These are phyloP conservation scores for Serrognathus titanus DNA, from an alignment of 2,888 invertebrate genomes.

Conservation along the genomic window DNA sequence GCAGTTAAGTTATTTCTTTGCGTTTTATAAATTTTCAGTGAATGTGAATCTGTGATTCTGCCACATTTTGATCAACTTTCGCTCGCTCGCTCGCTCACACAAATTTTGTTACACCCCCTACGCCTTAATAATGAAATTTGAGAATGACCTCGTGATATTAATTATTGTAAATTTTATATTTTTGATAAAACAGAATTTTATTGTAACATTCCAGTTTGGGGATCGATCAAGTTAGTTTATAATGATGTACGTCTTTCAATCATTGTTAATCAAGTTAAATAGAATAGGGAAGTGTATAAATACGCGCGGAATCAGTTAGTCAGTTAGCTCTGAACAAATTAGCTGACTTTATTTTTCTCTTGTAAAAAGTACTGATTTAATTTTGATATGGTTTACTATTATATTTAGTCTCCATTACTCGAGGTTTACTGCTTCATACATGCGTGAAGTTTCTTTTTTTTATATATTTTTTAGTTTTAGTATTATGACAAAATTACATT, in stretches of 20 bases:
- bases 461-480: constrained; percentile 24
- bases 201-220: constrained; percentile 11
- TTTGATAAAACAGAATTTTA: constrained; percentile 7
- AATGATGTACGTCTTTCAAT: constrained; percentile 28
- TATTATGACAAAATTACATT: constrained; percentile 27
- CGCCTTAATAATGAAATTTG: not conserved
- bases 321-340: not conserved
- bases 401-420: constrained; percentile 25
- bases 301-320: not conserved
- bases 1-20: too few species aligned
- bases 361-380: constrained; percentile 49
- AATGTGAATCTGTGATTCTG: constrained; percentile 40
- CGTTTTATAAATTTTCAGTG: not conserved
- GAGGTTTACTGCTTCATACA: constrained; percentile 16
- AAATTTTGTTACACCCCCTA: not conserved
- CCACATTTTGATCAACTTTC: constrained; percentile 16
- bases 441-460: constrained; percentile 17
- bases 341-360: constrained; percentile 18
- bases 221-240: constrained; percentile 1
- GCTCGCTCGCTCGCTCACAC: not conserved
- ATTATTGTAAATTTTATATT: constrained; percentile 12
- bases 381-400: constrained; percentile 23
- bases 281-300: constrained; percentile 8
- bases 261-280: constrained; percentile 26
- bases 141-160: not conserved